Conservation (phyloP, 92 coral and sea anemone species). For the Plumapathes pennacea region DNA sequence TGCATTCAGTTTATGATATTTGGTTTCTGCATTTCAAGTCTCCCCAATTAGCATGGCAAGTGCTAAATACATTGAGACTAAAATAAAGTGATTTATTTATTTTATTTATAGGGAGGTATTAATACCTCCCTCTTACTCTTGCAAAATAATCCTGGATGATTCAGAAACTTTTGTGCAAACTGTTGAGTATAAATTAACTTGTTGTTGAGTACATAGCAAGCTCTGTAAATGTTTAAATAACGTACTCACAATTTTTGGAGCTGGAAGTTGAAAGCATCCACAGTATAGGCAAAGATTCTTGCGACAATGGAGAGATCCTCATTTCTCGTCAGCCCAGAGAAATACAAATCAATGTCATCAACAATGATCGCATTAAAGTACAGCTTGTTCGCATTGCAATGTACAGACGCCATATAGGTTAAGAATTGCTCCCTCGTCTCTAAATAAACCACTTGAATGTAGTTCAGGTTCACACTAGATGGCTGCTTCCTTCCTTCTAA, state of each 20-base stretch:
- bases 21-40: no score
- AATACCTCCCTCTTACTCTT: no score
- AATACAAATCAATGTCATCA: conserved; percentile 70
- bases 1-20: no score
- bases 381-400: conserved; percentile 27
- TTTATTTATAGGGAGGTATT: no score
- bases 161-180: no score
- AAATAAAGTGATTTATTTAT: no score
- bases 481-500: conserved; percentile 71
- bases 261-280: conserved; percentile 72
- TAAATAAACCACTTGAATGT: conserved; percentile 75
- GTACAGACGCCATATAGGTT: conserved; percentile 70
- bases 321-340: conserved; percentile 53
- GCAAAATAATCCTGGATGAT: no score
- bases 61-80: no score
- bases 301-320: conserved; percentile 76
- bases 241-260: conserved; percentile 61
- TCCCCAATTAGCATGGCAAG: no score
- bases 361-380: conserved; percentile 50
- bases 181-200: no score
- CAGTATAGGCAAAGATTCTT: conserved; percentile 74
- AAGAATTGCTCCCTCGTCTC: conserved; percentile 61
- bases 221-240: not conserved
- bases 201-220: no score
- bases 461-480: conserved; percentile 47